Evolutionary conservation across 1,140 invertebrate genomes (phyloP).

Genomic region (Aphis craccivora): DNA sequence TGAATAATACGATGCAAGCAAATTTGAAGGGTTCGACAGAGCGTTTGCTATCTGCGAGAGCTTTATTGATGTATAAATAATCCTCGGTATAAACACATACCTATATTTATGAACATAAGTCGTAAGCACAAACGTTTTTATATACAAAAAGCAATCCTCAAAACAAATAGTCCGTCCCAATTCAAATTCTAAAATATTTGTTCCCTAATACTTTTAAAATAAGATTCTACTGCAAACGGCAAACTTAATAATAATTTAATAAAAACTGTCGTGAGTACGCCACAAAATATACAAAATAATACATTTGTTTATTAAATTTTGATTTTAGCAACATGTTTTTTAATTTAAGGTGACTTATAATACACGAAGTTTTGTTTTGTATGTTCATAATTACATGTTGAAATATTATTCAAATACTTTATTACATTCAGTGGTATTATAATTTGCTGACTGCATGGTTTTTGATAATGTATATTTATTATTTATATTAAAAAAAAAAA

Average conservation of each 20-base stretch:
- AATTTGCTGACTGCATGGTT: neutral
- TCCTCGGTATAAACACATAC: neutral
- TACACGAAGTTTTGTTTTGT: neutral
- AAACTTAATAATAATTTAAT: neutral
- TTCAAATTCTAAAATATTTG: neutral
- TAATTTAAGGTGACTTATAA: neutral
- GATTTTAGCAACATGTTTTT: neutral
- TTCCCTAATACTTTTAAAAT: neutral
- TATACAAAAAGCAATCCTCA: neutral
- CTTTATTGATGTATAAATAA: constrained; percentile 3
- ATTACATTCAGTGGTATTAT: neutral
- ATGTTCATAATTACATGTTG: neutral
- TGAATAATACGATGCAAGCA: neutral
- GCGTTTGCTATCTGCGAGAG: neutral
- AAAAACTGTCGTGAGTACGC: neutral
- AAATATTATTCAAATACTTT: neutral
- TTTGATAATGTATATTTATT: neutral
- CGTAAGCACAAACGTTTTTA: neutral
- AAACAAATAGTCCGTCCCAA: neutral
- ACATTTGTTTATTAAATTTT: neutral
- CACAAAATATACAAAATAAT: neutral
- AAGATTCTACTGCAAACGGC: neutral
- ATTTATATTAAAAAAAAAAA: neutral
- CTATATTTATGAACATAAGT: neutral
- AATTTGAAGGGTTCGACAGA: neutral